These are phyloP conservation scores for Chrysomela aeneicollis DNA, from an alignment of 2,888 invertebrate genomes.

Conservation along the genomic window DNA sequence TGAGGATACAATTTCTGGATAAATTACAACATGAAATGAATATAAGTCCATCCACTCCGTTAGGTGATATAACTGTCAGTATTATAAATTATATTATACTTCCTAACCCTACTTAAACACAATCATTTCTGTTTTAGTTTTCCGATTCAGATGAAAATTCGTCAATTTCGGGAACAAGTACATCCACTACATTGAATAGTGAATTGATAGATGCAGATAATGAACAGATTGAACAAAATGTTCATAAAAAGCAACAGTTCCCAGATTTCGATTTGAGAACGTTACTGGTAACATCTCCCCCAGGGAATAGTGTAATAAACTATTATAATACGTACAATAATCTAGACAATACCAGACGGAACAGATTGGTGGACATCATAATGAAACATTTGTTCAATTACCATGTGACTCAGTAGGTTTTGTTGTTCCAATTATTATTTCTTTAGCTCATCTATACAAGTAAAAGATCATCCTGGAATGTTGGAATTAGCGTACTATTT, in stretches of 20 bases:
- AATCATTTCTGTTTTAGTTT: neutral
- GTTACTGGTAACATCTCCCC: neutral
- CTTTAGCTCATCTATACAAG: neutral
- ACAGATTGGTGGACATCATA: conserved; percentile 19
- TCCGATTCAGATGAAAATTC: neutral
- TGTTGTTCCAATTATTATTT: neutral
- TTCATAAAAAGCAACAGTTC: neutral
- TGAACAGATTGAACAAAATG: neutral
- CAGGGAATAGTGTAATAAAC: neutral
- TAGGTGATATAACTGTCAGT: conserved; percentile 3
- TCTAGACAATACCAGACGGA: neutral
- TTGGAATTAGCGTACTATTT: neutral
- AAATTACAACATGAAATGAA: neutral
- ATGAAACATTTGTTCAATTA: conserved; percentile 15
- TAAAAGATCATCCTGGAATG: neutral
- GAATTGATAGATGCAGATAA: neutral
- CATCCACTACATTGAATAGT: neutral
- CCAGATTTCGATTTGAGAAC: conserved; percentile 16
- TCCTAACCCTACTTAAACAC: neutral
- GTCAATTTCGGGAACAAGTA: neutral
- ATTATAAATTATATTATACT: neutral
- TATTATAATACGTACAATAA: too few relatives aligned
- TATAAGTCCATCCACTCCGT: neutral
- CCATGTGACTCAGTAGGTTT: conserved; percentile 19
- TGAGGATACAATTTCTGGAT: neutral